Evolutionary conservation across 2,888 invertebrate genomes (phyloP), one percentile per base, ranked within the genome.

Genomic region (Bellardia bayeri): DNA sequence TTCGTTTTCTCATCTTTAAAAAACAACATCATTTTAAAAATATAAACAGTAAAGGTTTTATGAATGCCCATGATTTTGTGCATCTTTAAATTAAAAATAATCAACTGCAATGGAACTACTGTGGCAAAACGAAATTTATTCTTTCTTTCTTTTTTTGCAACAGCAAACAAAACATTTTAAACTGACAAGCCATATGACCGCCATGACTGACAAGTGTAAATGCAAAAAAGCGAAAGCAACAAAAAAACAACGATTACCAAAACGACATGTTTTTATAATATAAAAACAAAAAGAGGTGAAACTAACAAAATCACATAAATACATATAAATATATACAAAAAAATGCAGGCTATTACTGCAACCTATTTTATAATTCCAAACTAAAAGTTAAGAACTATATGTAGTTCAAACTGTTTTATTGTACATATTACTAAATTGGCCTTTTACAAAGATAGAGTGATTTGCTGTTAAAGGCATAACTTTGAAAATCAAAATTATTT

Each of bases 161-260:
- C 40, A 71, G n/a, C 69, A 51, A 58, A 72, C 68, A 75, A 82
- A 63, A 37, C 42, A 82, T 69, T 82, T 82, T 51, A 69, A 69
- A 33, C 54, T 66, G 58, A 76, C 69, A 69, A 58, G 69, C 69
- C n/a, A 63, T 45, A 69, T 42, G 82, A 75, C 68, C 63, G 63
- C 30, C 58, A 14, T 49, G 74, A 49, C 66, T 49, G 64, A 63
- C 69, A 69, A 82, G 42, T 42, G 42, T 37, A 76, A 69, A 68
- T n/a, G 6, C 33, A 63, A 3, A 30, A 23, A 33, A 33, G 30
- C 5, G 11, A 49, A 14, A 49, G 14, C 9, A 63, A 40, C 45
- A 64, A 40, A 74, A 45, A 61, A 66, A 33, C 14, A 75, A 61
- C n/a, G 30, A 75, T 68, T 68, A 68, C 37, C 49, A 51, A 75